Evolutionary conservation across 1,140 invertebrate species (phyloP).

Genomic region (Saccostrea echinata): DNA sequence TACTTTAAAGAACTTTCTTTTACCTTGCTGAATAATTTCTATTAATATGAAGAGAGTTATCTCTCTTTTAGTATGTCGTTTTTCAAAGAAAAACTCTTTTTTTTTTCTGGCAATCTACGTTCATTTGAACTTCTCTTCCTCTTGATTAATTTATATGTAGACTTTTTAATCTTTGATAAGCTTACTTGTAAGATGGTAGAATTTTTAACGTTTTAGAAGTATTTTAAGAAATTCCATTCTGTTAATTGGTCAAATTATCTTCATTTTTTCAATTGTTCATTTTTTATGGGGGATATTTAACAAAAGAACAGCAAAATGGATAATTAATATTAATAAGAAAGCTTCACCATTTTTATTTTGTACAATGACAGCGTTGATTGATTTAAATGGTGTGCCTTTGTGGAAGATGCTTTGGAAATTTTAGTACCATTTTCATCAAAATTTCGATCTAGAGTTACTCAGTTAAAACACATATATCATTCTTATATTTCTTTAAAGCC

Average conservation of each 20-base stretch:
- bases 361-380: slow-evolving; percentile 34
- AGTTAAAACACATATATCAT: slow-evolving; percentile 43
- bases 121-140: neutral
- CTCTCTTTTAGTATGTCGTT: too few species aligned
- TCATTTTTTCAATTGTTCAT: slow-evolving; percentile 24
- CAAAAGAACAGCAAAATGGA: slow-evolving; percentile 27
- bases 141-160: too few species aligned
- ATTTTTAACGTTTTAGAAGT: neutral
- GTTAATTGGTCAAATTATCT: slow-evolving; percentile 6
- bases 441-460: slow-evolving; percentile 32
- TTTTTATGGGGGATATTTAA: neutral
- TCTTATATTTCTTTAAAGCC: slow-evolving; percentile 19
- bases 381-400: slow-evolving; percentile 38
- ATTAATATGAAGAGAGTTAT: too few species aligned
- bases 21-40: too few species aligned
- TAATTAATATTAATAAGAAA: slow-evolving; percentile 40
- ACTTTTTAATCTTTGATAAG: too few species aligned
- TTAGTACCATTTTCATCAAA: slow-evolving; percentile 34
- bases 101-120: neutral
- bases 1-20: too few species aligned
- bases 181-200: too few species aligned
- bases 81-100: too few species aligned
- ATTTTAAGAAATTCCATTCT: neutral
- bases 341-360: neutral
- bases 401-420: slow-evolving; percentile 13